These are phyloP conservation scores for Progne subis DNA, from an alignment of 2,113 vertebrate species.

Conservation along the genomic window DNA sequence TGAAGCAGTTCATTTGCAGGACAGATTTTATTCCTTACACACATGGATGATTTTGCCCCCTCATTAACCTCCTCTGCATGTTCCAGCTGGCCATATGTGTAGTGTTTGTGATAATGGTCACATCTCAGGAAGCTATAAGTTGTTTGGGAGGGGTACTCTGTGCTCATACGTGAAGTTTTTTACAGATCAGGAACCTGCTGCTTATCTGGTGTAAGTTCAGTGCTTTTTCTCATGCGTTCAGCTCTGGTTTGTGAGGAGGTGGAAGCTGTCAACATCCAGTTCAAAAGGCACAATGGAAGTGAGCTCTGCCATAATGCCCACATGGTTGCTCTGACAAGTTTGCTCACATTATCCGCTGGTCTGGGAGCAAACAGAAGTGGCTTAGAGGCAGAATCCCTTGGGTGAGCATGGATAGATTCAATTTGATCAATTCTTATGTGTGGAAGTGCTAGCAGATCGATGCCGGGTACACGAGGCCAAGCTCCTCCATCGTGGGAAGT, in stretches of 20 bases:
- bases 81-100: not conserved
- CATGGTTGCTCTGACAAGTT: not conserved
- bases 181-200: not conserved
- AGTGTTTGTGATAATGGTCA: not conserved
- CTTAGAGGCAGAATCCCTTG: not conserved
- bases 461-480: not conserved
- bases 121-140: not conserved
- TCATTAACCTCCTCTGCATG: not conserved
- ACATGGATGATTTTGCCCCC: not conserved
- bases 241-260: not conserved
- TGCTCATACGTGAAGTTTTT: not conserved
- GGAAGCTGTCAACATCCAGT: not conserved
- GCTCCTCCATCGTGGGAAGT: not conserved
- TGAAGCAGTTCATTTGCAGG: not conserved
- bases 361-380: not conserved
- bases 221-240: not conserved
- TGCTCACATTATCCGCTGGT: not conserved
- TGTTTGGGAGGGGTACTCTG: not conserved
- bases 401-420: not conserved
- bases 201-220: not conserved
- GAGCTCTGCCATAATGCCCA: not conserved
- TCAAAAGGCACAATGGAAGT: not conserved
- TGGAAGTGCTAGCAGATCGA: not conserved
- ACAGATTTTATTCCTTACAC: not conserved
- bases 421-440: not conserved